phyloP scores from a whole-genome alignment of 1,140 invertebrate genomes.

The Telenomus remus region DNA sequence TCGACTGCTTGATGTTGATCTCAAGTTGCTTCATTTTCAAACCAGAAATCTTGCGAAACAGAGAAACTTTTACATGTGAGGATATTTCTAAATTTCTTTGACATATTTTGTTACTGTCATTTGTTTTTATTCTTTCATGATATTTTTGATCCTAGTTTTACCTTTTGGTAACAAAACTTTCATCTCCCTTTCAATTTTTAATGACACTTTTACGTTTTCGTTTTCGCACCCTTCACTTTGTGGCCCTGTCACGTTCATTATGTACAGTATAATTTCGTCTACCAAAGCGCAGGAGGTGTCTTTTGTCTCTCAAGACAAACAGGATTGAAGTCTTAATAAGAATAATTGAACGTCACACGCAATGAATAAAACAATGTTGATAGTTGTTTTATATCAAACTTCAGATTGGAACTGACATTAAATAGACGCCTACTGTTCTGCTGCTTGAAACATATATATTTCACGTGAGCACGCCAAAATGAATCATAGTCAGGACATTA shows the following conservation, averaged over 20 bases:
- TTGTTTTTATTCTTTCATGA: too few species aligned
- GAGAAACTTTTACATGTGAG: too few species aligned
- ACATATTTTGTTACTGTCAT: too few species aligned
- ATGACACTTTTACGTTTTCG: too few species aligned
- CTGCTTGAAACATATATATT: conserved; percentile 8
- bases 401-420: conserved; percentile 20
- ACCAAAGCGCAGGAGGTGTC: not conserved
- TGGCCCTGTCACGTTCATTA: too few species aligned
- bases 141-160: too few species aligned
- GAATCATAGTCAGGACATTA: conserved; percentile 16
- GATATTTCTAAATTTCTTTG: too few species aligned
- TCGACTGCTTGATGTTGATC: not conserved
- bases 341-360: conserved; percentile 12
- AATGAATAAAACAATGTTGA: conserved; percentile 3
- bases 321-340: not conserved
- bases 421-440: conserved; percentile 12
- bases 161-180: too few species aligned
- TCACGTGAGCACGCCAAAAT: conserved; percentile 8
- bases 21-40: too few species aligned
- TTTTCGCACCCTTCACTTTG: too few species aligned
- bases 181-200: too few species aligned
- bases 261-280: not conserved
- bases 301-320: conserved; percentile 3
- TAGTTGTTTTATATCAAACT: conserved; percentile 7
- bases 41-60: too few species aligned